These are phyloP conservation scores for Phoxinus dragarum DNA, from an alignment of 2,797 vertebrate species.

Conservation along the genomic window DNA sequence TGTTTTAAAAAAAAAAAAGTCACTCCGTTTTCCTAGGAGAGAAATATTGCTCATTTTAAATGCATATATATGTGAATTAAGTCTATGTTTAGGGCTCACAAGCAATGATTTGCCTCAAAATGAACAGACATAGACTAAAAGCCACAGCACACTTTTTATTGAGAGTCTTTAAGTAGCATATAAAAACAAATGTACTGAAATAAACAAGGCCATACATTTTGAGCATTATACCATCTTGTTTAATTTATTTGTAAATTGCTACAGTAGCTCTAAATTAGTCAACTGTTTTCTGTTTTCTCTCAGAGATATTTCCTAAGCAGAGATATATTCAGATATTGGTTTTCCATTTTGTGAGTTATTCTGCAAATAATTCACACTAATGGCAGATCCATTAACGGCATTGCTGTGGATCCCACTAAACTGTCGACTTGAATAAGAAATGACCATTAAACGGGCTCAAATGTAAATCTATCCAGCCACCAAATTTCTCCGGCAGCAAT, in stretches of 20 bases:
- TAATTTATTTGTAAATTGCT: slow-evolving; percentile 26
- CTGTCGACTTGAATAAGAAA: slow-evolving; percentile 73
- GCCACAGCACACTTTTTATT: not conserved
- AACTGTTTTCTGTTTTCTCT: slow-evolving; percentile 35
- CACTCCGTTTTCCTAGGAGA: not conserved
- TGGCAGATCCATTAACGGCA: slow-evolving; percentile 74
- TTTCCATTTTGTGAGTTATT: slow-evolving; percentile 66
- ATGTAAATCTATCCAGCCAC: slow-evolving; percentile 67
- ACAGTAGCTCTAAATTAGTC: not conserved
- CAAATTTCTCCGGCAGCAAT: slow-evolving; percentile 72
- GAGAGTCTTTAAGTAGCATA: slow-evolving; percentile 25
- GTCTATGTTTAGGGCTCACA: not conserved
- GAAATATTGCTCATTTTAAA: not conserved
- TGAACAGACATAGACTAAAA: slow-evolving; percentile 3
- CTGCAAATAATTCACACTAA: slow-evolving; percentile 73
- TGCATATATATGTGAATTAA: not conserved
- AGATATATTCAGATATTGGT: slow-evolving; percentile 58
- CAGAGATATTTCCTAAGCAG: slow-evolving; percentile 8
- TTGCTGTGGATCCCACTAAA: slow-evolving; percentile 72
- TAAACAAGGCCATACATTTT: slow-evolving; percentile 29
- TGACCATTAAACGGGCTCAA: slow-evolving; percentile 68
- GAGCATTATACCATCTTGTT: slow-evolving; percentile 36
- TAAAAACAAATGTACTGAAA: slow-evolving; percentile 32
- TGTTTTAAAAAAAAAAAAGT: not conserved
- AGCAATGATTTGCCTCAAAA: not conserved